Evolutionary conservation across 2,113 vertebrate species (phyloP).

Genomic region (Carassius auratus): DNA sequence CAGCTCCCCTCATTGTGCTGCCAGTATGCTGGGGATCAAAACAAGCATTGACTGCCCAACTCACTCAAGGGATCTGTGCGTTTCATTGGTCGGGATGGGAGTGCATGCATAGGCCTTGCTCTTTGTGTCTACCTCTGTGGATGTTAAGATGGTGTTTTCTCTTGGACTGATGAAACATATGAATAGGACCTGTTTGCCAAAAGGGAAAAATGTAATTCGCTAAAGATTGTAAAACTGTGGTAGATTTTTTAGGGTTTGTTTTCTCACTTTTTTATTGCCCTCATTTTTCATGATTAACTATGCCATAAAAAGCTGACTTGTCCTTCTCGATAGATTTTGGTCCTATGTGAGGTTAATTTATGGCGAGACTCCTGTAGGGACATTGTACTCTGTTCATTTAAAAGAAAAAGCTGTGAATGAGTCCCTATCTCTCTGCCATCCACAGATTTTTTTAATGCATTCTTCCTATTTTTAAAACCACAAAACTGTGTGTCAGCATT

Average conservation of each 20-base stretch:
- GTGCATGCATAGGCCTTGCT: constrained; percentile 42
- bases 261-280: constrained; percentile 54
- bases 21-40: constrained; percentile 59
- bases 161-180: constrained; percentile 43
- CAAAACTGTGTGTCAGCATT: constrained; percentile 3
- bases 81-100: constrained; percentile 61
- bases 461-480: constrained; percentile 25
- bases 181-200: constrained; percentile 53
- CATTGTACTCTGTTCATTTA: constrained; percentile 61
- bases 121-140: constrained; percentile 61
- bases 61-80: constrained; percentile 57
- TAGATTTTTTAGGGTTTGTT: constrained; percentile 42
- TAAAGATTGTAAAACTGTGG: constrained; percentile 41
- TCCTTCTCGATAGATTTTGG: constrained; percentile 48
- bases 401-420: constrained; percentile 56
- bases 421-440: constrained; percentile 26
- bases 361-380: constrained; percentile 63
- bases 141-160: constrained; percentile 28
- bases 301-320: constrained; percentile 53
- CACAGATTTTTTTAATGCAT: background rate
- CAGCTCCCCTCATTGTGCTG: constrained; percentile 66
- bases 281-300: constrained; percentile 62
- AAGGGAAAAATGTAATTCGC: constrained; percentile 57
- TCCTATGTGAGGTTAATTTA: constrained; percentile 66
- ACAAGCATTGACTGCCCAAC: constrained; percentile 62